Conservation (phyloP, 92 coral and sea anemone genomes). For the Umimayanthus kanabou region DNA sequence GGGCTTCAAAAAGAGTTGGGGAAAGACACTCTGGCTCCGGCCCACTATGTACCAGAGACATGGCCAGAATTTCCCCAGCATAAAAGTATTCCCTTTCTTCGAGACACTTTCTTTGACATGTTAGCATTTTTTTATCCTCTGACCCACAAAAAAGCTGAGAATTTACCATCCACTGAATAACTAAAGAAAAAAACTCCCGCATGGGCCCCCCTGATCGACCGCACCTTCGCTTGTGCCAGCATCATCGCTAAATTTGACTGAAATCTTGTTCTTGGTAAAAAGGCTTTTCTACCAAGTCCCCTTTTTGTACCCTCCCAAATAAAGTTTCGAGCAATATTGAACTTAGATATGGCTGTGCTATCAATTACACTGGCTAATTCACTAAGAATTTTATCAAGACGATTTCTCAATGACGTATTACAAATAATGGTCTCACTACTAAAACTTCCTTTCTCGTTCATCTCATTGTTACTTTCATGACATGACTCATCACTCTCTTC, state of each 20-base stretch:
- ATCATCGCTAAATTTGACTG: constrained; percentile 76
- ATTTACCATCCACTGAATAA: constrained; percentile 49
- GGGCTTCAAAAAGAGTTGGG: constrained; percentile 49
- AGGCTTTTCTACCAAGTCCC: constrained; percentile 46
- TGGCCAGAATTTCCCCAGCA: constrained; percentile 53
- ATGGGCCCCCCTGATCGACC: constrained; percentile 64
- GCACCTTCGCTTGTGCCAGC: constrained; percentile 73
- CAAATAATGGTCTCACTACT: no score
- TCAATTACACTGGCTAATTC: neutral
- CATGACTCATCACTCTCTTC: no score
- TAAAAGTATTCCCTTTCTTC: constrained; percentile 52
- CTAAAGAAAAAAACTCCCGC: constrained; percentile 63
- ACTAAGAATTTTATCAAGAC: neutral
- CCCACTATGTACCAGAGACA: constrained; percentile 55
- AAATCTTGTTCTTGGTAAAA: constrained; percentile 29
- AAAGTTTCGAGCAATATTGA: constrained; percentile 66
- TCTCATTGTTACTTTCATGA: no score
- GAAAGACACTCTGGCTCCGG: constrained; percentile 53
- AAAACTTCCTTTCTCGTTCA: no score
- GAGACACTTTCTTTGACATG: constrained; percentile 45
- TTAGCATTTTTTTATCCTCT: constrained; percentile 48
- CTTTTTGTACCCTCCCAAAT: constrained; percentile 78
- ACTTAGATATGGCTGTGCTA: constrained; percentile 39
- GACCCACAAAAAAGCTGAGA: constrained; percentile 56
- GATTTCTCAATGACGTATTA: neutral